Evolutionary conservation across 2,888 invertebrate genomes (phyloP), one percentile per base, ranked within the genome.

Genomic region (Lycia hirtaria): DNA sequence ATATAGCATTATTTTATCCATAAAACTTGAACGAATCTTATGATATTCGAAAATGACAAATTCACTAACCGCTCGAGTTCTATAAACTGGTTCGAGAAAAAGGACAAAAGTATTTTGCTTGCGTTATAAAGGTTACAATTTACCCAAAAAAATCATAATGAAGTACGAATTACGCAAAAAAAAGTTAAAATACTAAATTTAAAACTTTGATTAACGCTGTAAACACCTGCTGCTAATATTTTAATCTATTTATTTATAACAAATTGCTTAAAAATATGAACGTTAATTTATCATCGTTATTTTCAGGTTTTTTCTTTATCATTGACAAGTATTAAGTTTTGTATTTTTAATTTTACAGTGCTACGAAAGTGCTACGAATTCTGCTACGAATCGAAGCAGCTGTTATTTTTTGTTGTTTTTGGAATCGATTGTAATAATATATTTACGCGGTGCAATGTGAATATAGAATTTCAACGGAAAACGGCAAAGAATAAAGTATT

Each of bases 291-390:
- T 28, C 3, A 10, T 28, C 10, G 9, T 28, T 2, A 7, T 28
- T 3, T 28, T 28, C n/a, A n/a, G n/a, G n/a, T 28, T 2, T 28
- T 28, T 28, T 28, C 1, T 26, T 4, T 9, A 6, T 26, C 1
- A 26, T 26, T 9, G 9, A 26, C 1, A 9, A 26, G 26, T n/a
- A n/a, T n/a, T 24, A 2, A 2, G 24, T 10, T 19, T 35, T 19
- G 6, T 17, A 3, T 10, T 19, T 10, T 38, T 24, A 3, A 30
- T 1, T 24, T 7, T 9, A 15, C 10, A 2, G 26, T 55, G 63
- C 64, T 64, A 64, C 60, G 64, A 26, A 53, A 55, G 9, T 24
- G 48, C 61, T 64, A 64, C 64, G 56, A 56, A 19, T 20, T 6
- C n/a, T 40, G 35, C 47, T 40, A 24, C 53, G 43, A 43, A 14